Evolutionary conservation across 2,113 vertebrate species (phyloP).

Genomic region (Oceanodroma tethys): DNA sequence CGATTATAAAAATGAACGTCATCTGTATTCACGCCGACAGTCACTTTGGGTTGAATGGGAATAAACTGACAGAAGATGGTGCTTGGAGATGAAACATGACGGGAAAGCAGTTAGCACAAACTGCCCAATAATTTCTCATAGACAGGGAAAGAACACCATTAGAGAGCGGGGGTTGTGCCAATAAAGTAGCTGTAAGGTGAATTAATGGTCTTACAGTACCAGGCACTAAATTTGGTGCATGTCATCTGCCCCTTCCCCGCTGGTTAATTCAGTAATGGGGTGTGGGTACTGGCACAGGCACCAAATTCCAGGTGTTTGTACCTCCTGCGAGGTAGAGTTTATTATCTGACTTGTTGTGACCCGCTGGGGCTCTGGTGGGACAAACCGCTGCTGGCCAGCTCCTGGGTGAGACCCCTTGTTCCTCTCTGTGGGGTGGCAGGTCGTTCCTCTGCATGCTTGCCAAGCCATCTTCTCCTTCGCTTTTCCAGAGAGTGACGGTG

Average conservation of each 20-base stretch:
- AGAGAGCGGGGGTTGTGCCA: slow-evolving; percentile 44
- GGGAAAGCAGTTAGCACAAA: slow-evolving; percentile 63
- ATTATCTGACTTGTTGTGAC: background rate
- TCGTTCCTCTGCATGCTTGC: background rate
- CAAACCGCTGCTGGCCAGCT: background rate
- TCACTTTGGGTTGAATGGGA: slow-evolving; percentile 61
- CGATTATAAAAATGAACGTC: slow-evolving; percentile 32
- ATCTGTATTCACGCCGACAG: slow-evolving; percentile 45
- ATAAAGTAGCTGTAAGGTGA: slow-evolving; percentile 47
- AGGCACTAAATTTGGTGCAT: slow-evolving; percentile 13
- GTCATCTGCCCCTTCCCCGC: background rate
- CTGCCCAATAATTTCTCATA: slow-evolving; percentile 65
- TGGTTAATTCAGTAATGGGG: background rate
- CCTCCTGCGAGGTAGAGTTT: background rate
- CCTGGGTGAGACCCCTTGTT: background rate
- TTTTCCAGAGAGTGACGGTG: background rate
- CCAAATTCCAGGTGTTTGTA: background rate
- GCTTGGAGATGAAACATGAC: slow-evolving; percentile 67
- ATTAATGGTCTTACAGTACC: slow-evolving; percentile 12
- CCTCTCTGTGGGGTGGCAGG: background rate
- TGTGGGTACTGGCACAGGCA: background rate
- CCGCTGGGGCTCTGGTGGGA: background rate
- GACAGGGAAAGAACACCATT: slow-evolving; percentile 29
- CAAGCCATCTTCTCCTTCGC: background rate
- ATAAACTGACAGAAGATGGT: slow-evolving; percentile 56